Conservation (phyloP, 1,140 invertebrate genomes). For the Thrips palmi region DNA sequence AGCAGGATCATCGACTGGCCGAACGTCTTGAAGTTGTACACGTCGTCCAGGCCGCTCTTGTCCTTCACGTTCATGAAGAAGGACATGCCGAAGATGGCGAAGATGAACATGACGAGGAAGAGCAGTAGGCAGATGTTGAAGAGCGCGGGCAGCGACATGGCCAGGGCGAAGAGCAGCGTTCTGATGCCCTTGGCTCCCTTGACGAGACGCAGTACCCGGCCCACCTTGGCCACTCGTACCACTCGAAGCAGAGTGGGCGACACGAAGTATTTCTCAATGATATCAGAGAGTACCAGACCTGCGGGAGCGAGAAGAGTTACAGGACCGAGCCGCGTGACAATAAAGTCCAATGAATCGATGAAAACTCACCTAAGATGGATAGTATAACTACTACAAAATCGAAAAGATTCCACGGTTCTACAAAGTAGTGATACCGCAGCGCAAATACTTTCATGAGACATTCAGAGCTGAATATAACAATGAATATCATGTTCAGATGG, state of each 20-base stretch:
- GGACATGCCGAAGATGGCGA: conserved; percentile 97
- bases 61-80: conserved; percentile 97
- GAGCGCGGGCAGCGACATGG: conserved; percentile 92
- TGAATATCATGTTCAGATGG: conserved; percentile 91
- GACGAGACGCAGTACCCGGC: conserved; percentile 86
- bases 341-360: not conserved
- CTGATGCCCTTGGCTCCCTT: conserved; percentile 96
- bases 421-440: conserved; percentile 94
- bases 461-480: conserved; percentile 94
- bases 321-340: not conserved
- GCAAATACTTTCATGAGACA: conserved; percentile 95
- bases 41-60: conserved; percentile 83
- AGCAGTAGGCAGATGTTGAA: conserved; percentile 97
- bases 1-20: conserved; percentile 93
- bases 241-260: conserved; percentile 93
- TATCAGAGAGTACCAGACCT: conserved; percentile 89
- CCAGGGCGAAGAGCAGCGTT: conserved; percentile 89
- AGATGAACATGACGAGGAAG: conserved; percentile 98
- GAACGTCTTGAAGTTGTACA: conserved; percentile 98
- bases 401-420: conserved; percentile 98
- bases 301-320: conserved; percentile 17
- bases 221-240: conserved; percentile 93
- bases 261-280: conserved; percentile 94
- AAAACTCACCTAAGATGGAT: conserved; percentile 78
- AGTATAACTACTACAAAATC: conserved; percentile 98